Conservation (phyloP, 2,888 invertebrate species). For the Alloscopus bannaensis region DNA sequence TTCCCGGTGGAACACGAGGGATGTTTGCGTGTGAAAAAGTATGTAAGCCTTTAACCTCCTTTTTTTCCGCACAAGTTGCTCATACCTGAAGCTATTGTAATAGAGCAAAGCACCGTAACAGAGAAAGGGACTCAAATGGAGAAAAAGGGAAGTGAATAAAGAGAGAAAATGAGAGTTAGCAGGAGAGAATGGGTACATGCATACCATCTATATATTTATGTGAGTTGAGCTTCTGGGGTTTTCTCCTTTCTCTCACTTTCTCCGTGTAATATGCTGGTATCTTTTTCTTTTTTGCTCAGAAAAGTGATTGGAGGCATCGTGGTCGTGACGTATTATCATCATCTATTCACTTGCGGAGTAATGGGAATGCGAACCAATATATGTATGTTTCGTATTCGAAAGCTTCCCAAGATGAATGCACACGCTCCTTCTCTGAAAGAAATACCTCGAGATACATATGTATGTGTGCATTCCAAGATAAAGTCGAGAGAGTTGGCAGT, state of each 20-base stretch:
- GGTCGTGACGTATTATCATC: conserved; percentile 59
- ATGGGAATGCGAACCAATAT: conserved; percentile 53
- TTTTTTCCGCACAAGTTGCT: conserved; percentile 7
- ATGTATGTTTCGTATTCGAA: conserved; percentile 30
- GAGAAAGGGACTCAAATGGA: conserved; percentile 35
- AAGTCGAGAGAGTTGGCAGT: conserved; percentile 8
- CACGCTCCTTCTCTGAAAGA: neutral
- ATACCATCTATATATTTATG: neutral
- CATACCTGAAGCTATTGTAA: conserved; percentile 46
- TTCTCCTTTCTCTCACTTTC: no score
- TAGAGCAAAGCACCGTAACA: conserved; percentile 34
- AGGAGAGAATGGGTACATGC: conserved; percentile 1
- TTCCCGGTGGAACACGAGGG: neutral
- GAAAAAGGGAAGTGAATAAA: conserved; percentile 45
- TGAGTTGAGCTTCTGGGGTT: no score
- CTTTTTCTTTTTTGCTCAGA: conserved; percentile 12
- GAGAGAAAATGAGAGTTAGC: conserved; percentile 26
- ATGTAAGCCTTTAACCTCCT: neutral
- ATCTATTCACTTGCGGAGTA: conserved; percentile 57
- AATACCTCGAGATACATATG: neutral
- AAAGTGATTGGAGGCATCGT: conserved; percentile 57
- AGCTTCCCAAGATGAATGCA: conserved; percentile 14
- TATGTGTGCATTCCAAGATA: neutral
- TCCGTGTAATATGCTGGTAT: neutral
- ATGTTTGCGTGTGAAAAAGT: neutral